Evolutionary conservation across 2,888 invertebrate species (phyloP), one percentile per base, ranked within the genome.

Genomic region (Apamea epomidion): DNA sequence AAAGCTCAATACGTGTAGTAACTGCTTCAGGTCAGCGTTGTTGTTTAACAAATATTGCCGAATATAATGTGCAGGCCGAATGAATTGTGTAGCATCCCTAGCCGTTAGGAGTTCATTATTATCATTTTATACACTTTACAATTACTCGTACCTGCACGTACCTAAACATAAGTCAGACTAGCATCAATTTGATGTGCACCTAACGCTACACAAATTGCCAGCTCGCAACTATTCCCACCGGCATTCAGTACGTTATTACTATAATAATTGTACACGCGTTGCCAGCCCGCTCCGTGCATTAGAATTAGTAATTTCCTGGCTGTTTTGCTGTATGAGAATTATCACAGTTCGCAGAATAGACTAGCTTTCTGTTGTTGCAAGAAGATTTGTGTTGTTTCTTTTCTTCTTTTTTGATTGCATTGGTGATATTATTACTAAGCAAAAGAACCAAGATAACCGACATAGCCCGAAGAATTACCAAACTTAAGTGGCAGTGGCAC

Each of bases 191-290:
- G 29, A 72, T 73, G 32, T 58, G 18, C 60, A 4, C 32, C n/a
- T 16, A 48, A 65, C 25, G 42, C 70, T 25, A 18, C 32, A 45
- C 58, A 70, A 69, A 68, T 75, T 42, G 10, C n/a, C 18, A 71
- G 21, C 37, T 48, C 0, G 45, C 7, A 51, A 21, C 32, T 62
- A 32, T 76, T 45, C 32, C 45, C 25, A 16, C 37, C 16, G 21
- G 37, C 2, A 32, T 65, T 32, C 25, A 69, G 48, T 42, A 60
- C 65, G 78, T 78, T 79, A 72, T 84, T 72, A 74, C 71, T 62
- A 54, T 45, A 51, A 73, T 60, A 83, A 76, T 83, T 76, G 73
- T 45, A 32, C 51, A 42, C 12, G 37, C n/a, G 54, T 78, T 64
- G 74, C 80, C 7, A 42, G 62, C 21, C 1, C 25, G 51, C 25